phyloP scores from a whole-genome alignment of 1,140 invertebrate genomes.

The Orchesella cincta region DNA sequence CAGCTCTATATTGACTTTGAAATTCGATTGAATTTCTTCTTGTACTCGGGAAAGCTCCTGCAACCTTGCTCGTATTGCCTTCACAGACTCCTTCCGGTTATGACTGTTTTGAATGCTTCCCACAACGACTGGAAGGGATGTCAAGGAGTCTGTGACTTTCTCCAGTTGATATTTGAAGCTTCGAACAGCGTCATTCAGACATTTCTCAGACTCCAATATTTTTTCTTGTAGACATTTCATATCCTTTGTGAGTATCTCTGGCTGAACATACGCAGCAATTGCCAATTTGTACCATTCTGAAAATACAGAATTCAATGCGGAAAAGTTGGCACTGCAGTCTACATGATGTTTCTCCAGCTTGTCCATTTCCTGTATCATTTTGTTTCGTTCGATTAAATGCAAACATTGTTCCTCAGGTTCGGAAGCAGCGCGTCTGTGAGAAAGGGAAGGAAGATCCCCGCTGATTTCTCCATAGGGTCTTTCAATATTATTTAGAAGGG shows the following conservation, averaged over 20 bases:
- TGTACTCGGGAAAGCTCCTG: constrained; percentile 19
- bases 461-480: background rate
- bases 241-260: constrained; percentile 72
- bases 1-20: background rate
- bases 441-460: background rate
- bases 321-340: constrained; percentile 65
- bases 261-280: constrained; percentile 72
- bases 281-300: constrained; percentile 83
- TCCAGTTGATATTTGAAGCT: constrained; percentile 8
- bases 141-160: background rate
- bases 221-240: constrained; percentile 61
- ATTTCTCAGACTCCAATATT: background rate
- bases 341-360: constrained; percentile 66
- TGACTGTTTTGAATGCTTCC: constrained; percentile 2
- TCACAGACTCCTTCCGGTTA: background rate
- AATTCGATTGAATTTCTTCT: constrained; percentile 33
- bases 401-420: constrained; percentile 40
- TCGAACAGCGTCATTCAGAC: constrained; percentile 22
- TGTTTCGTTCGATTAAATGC: constrained; percentile 44
- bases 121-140: background rate
- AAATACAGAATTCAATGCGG: constrained; percentile 67
- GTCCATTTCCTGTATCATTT: constrained; percentile 64
- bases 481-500: background rate
- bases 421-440: constrained; percentile 12
- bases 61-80: background rate